Conservation (phyloP, 2,113 vertebrate species). For the Apus apus region DNA sequence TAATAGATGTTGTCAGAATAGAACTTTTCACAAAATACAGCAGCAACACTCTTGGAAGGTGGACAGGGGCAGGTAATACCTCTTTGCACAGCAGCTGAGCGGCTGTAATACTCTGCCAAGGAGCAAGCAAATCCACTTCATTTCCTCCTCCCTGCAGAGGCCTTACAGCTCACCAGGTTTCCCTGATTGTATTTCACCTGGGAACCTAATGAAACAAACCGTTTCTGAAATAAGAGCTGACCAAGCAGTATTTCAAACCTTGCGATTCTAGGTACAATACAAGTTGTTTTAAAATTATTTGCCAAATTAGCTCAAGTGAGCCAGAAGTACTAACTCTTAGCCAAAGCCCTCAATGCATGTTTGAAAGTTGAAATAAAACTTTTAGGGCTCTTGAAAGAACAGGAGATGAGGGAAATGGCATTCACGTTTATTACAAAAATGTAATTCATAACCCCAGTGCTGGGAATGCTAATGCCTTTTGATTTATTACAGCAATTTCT, state of each 20-base stretch:
- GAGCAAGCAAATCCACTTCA: constrained; percentile 4
- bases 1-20: neutral
- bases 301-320: constrained; percentile 33
- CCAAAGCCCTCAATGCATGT: constrained; percentile 30
- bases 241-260: constrained; percentile 39
- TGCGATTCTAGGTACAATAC: neutral
- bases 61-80: neutral
- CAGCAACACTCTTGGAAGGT: neutral
- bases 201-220: constrained; percentile 33
- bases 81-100: neutral
- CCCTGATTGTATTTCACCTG: constrained; percentile 27
- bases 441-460: neutral
- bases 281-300: constrained; percentile 53
- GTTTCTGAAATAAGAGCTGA: constrained; percentile 46
- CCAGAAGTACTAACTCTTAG: constrained; percentile 39
- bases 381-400: constrained; percentile 21
- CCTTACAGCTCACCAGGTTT: constrained; percentile 35
- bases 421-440: constrained; percentile 38
- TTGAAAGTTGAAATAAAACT: constrained; percentile 47
- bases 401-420: constrained; percentile 23
- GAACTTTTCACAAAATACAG: neutral
- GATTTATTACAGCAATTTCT: neutral
- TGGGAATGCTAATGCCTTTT: constrained; percentile 16
- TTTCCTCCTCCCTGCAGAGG: neutral
- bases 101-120: neutral